Evolutionary conservation across 2,797 vertebrate species (phyloP).

Genomic region (Labroides dimidiatus): DNA sequence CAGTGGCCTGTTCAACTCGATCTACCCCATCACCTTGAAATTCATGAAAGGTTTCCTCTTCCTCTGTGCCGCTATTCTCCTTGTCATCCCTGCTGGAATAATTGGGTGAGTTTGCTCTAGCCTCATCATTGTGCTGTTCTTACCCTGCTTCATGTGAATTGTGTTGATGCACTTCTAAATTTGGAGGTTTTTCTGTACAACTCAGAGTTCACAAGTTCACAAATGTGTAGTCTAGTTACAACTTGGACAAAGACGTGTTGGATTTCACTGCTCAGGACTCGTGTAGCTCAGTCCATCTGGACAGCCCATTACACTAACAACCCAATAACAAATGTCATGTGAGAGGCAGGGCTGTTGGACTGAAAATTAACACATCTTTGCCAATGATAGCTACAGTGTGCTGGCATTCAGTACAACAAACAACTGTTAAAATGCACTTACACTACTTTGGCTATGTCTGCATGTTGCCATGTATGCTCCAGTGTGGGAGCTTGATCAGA

Average conservation of each 20-base stretch:
- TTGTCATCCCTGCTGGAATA: slow-evolving; percentile 89
- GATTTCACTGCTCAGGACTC: too few species aligned
- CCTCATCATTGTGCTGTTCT: neutral
- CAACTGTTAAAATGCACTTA: too few species aligned
- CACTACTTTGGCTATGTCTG: too few species aligned
- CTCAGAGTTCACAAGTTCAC: neutral
- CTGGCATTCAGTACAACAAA: too few species aligned
- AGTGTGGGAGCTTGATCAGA: too few species aligned
- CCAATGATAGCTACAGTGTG: too few species aligned
- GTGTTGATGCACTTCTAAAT: too few species aligned
- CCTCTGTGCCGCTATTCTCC: slow-evolving; percentile 89
- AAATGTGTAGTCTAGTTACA: neutral
- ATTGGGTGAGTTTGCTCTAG: slow-evolving; percentile 86
- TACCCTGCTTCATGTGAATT: too few species aligned
- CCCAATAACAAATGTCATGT: neutral
- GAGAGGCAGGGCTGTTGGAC: neutral
- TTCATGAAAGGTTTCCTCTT: slow-evolving; percentile 96
- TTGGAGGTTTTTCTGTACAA: neutral
- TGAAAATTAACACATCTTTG: too few species aligned
- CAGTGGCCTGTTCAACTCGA: slow-evolving; percentile 89
- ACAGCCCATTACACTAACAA: neutral
- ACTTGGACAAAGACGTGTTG: neutral
- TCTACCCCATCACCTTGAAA: slow-evolving; percentile 91
- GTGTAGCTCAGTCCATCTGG: too few species aligned
- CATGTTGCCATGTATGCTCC: too few species aligned